Conservation (phyloP, 2,888 invertebrate species). For the Nomada goodeniana region DNA sequence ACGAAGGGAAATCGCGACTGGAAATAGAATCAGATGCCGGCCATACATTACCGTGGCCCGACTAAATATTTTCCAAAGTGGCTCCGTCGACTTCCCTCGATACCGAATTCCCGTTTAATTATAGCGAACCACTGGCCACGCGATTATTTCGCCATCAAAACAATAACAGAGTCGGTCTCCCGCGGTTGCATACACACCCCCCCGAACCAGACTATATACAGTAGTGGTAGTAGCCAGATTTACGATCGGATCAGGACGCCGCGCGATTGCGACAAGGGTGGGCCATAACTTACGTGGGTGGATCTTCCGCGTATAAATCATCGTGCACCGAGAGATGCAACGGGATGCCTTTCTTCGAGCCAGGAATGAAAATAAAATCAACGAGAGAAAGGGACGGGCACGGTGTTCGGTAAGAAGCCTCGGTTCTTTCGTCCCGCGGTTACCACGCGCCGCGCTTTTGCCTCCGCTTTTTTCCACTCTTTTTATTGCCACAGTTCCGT, state of each 20-base stretch:
- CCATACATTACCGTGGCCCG: conserved; percentile 26
- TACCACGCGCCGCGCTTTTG: conserved; percentile 13
- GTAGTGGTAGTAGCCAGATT: conserved; percentile 52
- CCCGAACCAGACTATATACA: not conserved
- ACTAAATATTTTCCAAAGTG: conserved; percentile 64
- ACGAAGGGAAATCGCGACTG: conserved; percentile 17
- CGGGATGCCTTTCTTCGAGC: conserved; percentile 42
- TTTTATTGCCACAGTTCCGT: conserved; percentile 1
- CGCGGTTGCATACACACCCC: conserved; percentile 17
- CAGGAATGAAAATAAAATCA: conserved; percentile 54
- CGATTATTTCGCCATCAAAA: conserved; percentile 68
- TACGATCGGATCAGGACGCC: conserved; percentile 69
- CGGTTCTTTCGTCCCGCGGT: conserved; percentile 22
- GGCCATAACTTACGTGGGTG: conserved; percentile 73
- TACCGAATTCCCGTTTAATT: conserved; percentile 62
- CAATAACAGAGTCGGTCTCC: conserved; percentile 61
- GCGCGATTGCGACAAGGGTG: conserved; percentile 69
- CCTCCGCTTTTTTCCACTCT: not conserved
- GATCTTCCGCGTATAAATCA: conserved; percentile 74
- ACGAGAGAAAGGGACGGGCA: conserved; percentile 11
- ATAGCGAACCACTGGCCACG: conserved; percentile 45
- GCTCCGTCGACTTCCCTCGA: conserved; percentile 30
- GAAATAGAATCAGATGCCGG: conserved; percentile 40
- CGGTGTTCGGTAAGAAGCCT: conserved; percentile 44
- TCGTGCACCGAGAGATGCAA: conserved; percentile 57